phyloP scores from a whole-genome alignment of 2,888 invertebrate species.

The Chloroclystis v-ata region DNA sequence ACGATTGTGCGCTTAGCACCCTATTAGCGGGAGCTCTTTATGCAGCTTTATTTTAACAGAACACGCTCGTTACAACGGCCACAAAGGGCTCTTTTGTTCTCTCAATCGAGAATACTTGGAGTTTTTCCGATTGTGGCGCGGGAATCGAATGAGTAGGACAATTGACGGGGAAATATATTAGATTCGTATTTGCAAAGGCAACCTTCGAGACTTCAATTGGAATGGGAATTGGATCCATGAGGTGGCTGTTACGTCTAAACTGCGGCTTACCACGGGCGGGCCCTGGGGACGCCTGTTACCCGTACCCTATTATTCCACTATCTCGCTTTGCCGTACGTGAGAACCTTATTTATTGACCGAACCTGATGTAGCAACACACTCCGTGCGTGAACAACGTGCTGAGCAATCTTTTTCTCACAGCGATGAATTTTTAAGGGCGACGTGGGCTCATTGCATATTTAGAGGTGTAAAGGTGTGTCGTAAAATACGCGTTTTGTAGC shows the following conservation, averaged over 20 bases:
- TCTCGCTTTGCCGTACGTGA: slow-evolving; percentile 50
- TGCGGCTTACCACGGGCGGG: slow-evolving; percentile 48
- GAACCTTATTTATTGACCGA: slow-evolving; percentile 53
- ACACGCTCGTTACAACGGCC: slow-evolving; percentile 3
- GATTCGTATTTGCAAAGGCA: slow-evolving; percentile 37
- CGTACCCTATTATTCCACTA: slow-evolving; percentile 55
- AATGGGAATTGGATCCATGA: slow-evolving; percentile 44
- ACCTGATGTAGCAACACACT: slow-evolving; percentile 44
- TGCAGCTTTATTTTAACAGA: slow-evolving; percentile 15
- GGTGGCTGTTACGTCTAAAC: slow-evolving; percentile 44
- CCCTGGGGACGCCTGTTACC: slow-evolving; percentile 46
- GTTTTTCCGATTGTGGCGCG: slow-evolving; percentile 11
- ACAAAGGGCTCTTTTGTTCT: slow-evolving; percentile 15
- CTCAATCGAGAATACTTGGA: slow-evolving; percentile 3
- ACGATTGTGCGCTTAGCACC: slow-evolving; percentile 25
- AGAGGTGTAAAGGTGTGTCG: slow-evolving; percentile 33
- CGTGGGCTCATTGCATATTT: slow-evolving; percentile 33
- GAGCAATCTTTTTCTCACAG: slow-evolving; percentile 37
- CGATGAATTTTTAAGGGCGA: slow-evolving; percentile 39
- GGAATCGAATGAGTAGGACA: slow-evolving; percentile 21
- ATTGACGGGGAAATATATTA: slow-evolving; percentile 18
- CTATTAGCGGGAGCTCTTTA: slow-evolving; percentile 7
- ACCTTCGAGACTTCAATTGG: slow-evolving; percentile 35
- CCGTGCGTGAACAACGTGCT: slow-evolving; percentile 41
- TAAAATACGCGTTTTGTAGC: slow-evolving; percentile 31